These are phyloP conservation scores for Dicerorhinus sumatrensis DNA, from an alignment of 2,113 vertebrate species.

Conservation along the genomic window DNA sequence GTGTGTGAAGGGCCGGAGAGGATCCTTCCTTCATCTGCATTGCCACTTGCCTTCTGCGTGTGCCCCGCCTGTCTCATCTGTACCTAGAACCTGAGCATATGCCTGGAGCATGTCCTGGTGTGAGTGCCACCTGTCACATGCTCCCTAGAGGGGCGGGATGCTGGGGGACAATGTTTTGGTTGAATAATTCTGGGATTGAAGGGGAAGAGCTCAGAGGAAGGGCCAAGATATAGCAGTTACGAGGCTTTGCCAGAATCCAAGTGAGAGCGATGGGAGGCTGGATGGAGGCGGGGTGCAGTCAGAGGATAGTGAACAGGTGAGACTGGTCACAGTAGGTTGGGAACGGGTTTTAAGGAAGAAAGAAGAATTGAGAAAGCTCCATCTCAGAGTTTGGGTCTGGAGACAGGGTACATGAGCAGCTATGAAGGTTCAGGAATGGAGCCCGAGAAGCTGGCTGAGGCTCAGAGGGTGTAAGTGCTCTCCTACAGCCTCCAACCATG, in stretches of 20 bases:
- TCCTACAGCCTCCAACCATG: fast-evolving
- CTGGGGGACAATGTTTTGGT: background rate
- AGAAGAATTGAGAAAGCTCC: fast-evolving
- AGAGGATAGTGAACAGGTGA: background rate
- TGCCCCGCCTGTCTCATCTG: too few species aligned
- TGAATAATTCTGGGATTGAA: background rate
- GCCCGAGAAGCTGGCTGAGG: fast-evolving
- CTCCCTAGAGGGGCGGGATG: fast-evolving
- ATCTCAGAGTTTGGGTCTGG: background rate
- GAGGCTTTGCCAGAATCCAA: background rate
- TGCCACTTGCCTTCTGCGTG: fast-evolving
- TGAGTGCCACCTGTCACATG: fast-evolving
- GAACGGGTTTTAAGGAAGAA: background rate
- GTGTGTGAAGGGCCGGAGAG: background rate
- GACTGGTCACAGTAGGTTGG: fast-evolving
- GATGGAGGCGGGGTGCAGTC: fast-evolving
- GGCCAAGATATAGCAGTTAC: fast-evolving
- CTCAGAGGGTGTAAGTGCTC: background rate
- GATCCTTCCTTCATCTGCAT: fast-evolving
- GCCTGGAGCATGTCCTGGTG: background rate
- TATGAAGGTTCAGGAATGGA: fast-evolving
- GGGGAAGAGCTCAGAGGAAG: background rate
- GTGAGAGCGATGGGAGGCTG: fast-evolving
- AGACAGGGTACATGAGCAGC: fast-evolving
- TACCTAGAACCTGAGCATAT: fast-evolving